phyloP scores from a whole-genome alignment of 2,113 vertebrate species.

The Kryptolebias marmoratus region DNA sequence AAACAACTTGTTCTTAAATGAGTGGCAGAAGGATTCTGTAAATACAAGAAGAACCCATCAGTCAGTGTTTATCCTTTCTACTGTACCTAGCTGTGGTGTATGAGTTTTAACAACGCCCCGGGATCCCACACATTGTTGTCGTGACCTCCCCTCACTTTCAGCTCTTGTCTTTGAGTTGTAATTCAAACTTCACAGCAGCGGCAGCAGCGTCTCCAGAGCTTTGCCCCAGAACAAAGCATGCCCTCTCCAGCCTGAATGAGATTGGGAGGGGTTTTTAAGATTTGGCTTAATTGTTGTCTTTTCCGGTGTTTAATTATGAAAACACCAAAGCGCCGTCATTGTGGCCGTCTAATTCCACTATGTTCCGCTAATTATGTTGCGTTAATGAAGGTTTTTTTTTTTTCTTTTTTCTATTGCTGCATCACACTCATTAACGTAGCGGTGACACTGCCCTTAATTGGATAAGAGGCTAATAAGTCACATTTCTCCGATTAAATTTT shows the following conservation, averaged over 20 bases:
- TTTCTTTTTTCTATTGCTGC: constrained; percentile 67
- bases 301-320: constrained; percentile 69
- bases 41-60: too few species aligned
- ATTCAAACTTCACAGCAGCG: constrained; percentile 47
- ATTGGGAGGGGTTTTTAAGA: constrained; percentile 51
- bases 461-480: constrained; percentile 65
- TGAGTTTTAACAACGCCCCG: neutral
- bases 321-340: constrained; percentile 63
- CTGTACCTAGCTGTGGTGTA: neutral
- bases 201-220: constrained; percentile 58
- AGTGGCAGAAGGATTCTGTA: too few species aligned
- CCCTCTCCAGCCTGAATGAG: constrained; percentile 60
- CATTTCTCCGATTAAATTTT: constrained; percentile 62
- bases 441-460: constrained; percentile 74
- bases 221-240: constrained; percentile 60
- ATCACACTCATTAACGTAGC: constrained; percentile 75
- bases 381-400: constrained; percentile 58
- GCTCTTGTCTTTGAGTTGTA: constrained; percentile 59
- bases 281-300: constrained; percentile 74
- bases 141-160: constrained; percentile 67
- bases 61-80: constrained; percentile 2
- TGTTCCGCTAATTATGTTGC: constrained; percentile 76
- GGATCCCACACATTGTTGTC: constrained; percentile 10
- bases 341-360: constrained; percentile 64
- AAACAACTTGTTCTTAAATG: too few species aligned